Evolutionary conservation across 2,113 vertebrate genomes (phyloP), one percentile per base, ranked within the genome.

Genomic region (Dasypus novemcinctus): DNA sequence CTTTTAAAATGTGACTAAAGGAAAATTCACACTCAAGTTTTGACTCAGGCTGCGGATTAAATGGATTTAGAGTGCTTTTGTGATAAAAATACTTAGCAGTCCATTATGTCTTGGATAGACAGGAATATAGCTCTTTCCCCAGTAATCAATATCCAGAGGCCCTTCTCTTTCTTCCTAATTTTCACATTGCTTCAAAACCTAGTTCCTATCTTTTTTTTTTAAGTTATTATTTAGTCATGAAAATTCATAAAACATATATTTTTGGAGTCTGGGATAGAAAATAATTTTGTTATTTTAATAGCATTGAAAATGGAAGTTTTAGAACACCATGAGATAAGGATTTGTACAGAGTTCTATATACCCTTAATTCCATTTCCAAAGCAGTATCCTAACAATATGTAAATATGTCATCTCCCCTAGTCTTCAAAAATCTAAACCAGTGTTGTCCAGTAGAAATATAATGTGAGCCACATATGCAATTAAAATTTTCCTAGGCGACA

Each of bases 31-130:
- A 76, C 63, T 95, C 43, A 90, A 81, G 31, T 90, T 90, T 90
- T 86, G 31, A 95, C 33, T 93, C 27, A 63, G 52, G 29, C 41
- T 96, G 46, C 75, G 15, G 61, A 59, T 93, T 91, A 43, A 85
- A 43, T 92, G n/a, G 21, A 79, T 85, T 96, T 88, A 88, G 72
- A 95, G 81, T 90, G 54, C 20, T 84, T 91, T 94, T 81, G 71
- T 94, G 23, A 38, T 13, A 33, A 66, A 90, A 88, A 81, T 93
- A 46, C 20, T 69, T 74, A 68, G 13, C 23, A 92, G 14, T 64
- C 38, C 36, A 23, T 89, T 87, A 86, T n/a, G 52, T 95, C 14
- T 90, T 87, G 0, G 10, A 59, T 25, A 75, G 66, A 12, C 9
- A 87, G 87, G 87, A 95, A 79, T 89, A 69, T 13, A 36, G 7